These are phyloP conservation scores for Litocranius walleri DNA, from an alignment of 2,113 vertebrate genomes.

Conservation along the genomic window DNA sequence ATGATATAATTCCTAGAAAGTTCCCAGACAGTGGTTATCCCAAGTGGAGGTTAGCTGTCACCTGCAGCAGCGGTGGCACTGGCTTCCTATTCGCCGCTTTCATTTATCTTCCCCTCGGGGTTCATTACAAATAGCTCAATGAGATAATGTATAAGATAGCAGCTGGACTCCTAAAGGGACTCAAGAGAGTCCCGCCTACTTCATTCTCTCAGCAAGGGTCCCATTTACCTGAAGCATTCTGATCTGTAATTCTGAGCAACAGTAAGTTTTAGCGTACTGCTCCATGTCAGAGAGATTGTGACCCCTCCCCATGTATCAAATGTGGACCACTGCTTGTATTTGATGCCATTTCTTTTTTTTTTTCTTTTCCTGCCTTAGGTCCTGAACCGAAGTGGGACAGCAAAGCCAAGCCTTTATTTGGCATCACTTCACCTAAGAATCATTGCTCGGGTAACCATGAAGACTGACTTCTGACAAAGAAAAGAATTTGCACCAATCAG, in stretches of 20 bases:
- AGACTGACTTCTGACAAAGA: background rate
- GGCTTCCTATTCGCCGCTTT: background rate
- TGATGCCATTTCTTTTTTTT: background rate
- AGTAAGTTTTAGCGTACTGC: background rate
- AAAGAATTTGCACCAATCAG: background rate
- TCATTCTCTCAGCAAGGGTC: background rate
- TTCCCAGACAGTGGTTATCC: background rate
- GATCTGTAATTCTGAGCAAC: background rate
- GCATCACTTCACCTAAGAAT: background rate
- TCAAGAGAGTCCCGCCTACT: background rate
- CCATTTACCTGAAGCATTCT: background rate
- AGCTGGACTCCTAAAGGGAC: fast-evolving
- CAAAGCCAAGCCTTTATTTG: background rate
- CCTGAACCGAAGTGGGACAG: background rate
- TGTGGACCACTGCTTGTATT: too few species aligned
- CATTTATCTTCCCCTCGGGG: background rate
- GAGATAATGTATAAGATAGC: background rate
- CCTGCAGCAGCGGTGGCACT: too few species aligned
- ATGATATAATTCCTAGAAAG: background rate
- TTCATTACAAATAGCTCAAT: background rate
- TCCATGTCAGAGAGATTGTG: background rate
- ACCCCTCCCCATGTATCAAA: background rate
- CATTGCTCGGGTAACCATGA: background rate
- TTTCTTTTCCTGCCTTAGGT: too few species aligned
- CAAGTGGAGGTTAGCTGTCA: background rate